Evolutionary conservation across 1,140 invertebrate genomes (phyloP).

Genomic region (Hormaphis cornu): DNA sequence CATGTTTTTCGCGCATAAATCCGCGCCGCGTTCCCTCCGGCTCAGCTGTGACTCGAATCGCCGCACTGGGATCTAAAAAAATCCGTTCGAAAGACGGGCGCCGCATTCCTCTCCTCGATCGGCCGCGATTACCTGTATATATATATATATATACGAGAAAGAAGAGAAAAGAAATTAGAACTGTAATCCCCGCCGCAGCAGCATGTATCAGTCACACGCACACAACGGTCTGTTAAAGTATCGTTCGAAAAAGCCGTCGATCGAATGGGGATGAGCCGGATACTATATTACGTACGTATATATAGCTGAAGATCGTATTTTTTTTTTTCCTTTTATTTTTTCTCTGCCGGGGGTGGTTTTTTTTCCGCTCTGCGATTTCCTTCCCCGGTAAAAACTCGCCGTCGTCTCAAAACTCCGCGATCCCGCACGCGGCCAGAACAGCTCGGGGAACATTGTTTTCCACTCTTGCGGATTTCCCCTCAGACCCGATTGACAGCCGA

Average conservation of each 20-base stretch:
- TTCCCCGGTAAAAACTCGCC: no score
- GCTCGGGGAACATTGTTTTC: slow-evolving; percentile 9
- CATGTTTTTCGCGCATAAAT: no score
- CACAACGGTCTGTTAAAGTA: slow-evolving; percentile 8
- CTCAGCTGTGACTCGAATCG: no score
- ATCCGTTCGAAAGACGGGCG: no score
- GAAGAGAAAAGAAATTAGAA: slow-evolving; percentile 27
- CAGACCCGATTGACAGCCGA: slow-evolving; percentile 15
- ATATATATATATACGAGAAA: slow-evolving; percentile 11
- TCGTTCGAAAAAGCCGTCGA: slow-evolving; percentile 15
- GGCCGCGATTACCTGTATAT: slow-evolving; percentile 19
- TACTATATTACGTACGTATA: no score
- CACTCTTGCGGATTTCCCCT: slow-evolving; percentile 29
- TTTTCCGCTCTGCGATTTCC: no score
- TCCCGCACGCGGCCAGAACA: background rate
- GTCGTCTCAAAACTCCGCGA: no score
- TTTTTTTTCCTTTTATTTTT: background rate
- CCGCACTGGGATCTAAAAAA: slow-evolving; percentile 13
- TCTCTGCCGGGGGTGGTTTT: background rate
- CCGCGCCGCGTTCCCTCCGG: no score
- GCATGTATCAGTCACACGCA: background rate
- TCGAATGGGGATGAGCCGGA: no score
- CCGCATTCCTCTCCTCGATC: background rate
- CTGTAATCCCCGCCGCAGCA: background rate
- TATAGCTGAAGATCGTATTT: no score